Conservation (phyloP, 2,888 invertebrate species). For the Microctonus aethiopoides region DNA sequence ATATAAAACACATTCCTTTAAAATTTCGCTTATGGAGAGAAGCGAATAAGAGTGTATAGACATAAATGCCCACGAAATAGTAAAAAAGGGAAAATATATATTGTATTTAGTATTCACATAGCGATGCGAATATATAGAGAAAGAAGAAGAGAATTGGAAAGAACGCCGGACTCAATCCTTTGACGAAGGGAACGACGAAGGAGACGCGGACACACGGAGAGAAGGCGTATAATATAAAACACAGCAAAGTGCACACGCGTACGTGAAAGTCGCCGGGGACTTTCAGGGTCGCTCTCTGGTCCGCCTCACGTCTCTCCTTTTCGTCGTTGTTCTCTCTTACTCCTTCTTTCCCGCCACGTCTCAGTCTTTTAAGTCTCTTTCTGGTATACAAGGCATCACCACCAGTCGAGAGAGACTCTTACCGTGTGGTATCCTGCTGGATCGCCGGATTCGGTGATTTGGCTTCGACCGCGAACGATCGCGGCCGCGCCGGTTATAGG, state of each 20-base stretch:
- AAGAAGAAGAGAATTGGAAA: conserved; percentile 32
- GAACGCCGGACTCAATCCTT: conserved; percentile 26
- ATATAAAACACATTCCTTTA: no score
- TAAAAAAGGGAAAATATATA: conserved; percentile 26
- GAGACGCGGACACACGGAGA: conserved; percentile 48
- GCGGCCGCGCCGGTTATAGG: conserved; percentile 22
- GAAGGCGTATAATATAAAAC: conserved; percentile 46
- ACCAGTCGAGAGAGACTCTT: conserved; percentile 38
- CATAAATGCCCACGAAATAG: conserved; percentile 20
- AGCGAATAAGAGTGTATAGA: conserved; percentile 3
- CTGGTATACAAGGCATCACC: conserved; percentile 32
- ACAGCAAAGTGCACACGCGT: conserved; percentile 60
- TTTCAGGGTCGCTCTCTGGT: conserved; percentile 60
- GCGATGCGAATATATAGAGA: neutral
- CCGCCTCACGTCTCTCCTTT: conserved; percentile 36
- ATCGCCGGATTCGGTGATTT: conserved; percentile 46
- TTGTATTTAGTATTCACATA: neutral
- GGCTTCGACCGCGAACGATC: conserved; percentile 41
- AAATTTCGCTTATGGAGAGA: no score
- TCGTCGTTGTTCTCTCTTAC: conserved; percentile 15
- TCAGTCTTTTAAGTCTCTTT: conserved; percentile 31
- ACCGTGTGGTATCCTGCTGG: conserved; percentile 47
- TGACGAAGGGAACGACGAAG: conserved; percentile 35
- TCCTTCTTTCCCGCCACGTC: conserved; percentile 19
- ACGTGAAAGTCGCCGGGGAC: conserved; percentile 61